A percentile compares a stretch with the other conserved stretches of the same genome.
Conservation (phyloP, 1,140 invertebrate species). For the Batillaria attramentaria region DNA sequence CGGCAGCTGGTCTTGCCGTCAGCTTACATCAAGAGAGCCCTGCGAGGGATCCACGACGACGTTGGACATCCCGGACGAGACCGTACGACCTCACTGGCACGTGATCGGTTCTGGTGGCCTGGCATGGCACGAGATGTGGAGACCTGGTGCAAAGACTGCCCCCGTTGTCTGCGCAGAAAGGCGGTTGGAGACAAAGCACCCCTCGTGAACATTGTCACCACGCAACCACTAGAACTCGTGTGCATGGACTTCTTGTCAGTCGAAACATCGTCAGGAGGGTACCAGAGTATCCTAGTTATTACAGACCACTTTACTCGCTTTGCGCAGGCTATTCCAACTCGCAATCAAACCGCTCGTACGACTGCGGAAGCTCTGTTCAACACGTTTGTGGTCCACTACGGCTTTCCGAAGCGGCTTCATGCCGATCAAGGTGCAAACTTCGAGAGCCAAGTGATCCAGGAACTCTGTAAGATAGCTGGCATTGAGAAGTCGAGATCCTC, state of each 20-base stretch:
- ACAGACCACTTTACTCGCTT: conserved; percentile 40
- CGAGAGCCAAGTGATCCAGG: conserved; percentile 25
- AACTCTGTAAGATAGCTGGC: neutral
- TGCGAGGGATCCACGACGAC: conserved; percentile 30
- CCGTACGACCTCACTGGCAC: conserved; percentile 4
- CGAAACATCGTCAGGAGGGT: conserved; percentile 36
- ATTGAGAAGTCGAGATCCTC: neutral
- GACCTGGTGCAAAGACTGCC: neutral
- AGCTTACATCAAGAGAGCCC: neutral
- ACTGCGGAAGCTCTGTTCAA: conserved; percentile 42
- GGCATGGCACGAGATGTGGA: conserved; percentile 32
- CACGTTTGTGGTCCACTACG: conserved; percentile 40
- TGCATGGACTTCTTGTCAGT: conserved; percentile 37
- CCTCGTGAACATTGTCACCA: neutral
- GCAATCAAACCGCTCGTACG: conserved; percentile 30
- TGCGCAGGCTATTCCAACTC: conserved; percentile 27
- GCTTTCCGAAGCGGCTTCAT: conserved; percentile 31
- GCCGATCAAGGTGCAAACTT: conserved; percentile 42
- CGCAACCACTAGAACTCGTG: conserved; percentile 29
- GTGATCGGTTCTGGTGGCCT: conserved; percentile 37
- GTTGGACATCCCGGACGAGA: conserved; percentile 38
- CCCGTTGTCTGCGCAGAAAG: conserved; percentile 15
- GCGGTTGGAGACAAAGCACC: neutral
- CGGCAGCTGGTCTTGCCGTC: conserved; percentile 23
- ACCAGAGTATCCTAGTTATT: conserved; percentile 26